phyloP scores from a whole-genome alignment of 2,113 vertebrate genomes.

The Craseonycteris thonglongyai region DNA sequence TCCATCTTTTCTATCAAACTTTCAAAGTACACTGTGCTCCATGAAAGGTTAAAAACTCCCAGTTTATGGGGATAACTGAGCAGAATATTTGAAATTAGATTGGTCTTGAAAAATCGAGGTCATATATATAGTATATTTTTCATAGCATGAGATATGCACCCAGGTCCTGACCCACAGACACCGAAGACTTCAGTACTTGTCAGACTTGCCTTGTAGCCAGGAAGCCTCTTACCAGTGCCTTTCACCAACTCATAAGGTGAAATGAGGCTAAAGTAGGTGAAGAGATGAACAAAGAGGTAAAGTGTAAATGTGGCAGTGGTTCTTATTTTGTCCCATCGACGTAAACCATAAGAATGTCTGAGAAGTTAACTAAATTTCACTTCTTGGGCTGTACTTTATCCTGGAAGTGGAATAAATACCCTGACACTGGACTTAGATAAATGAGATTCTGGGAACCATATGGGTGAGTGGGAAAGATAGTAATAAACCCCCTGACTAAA shows the following conservation, averaged over 20 bases:
- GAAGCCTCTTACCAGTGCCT: not conserved
- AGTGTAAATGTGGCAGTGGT: not conserved
- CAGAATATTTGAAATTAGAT: not conserved
- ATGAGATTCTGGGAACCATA: not conserved
- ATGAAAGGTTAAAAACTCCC: not conserved
- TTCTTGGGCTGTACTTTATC: not conserved
- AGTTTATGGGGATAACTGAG: not conserved
- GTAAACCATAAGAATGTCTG: not conserved
- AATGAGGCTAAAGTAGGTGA: not conserved
- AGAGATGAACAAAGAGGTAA: not conserved
- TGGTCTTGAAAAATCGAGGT: not conserved
- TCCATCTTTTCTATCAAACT: not conserved
- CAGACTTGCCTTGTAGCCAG: not conserved
- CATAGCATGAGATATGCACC: rapidly evolving
- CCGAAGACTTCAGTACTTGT: not conserved
- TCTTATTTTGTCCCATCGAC: not conserved
- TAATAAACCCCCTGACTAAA: not conserved
- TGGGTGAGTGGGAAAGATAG: not conserved
- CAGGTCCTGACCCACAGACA: not conserved
- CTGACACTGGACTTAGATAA: not conserved
- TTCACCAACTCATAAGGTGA: not conserved
- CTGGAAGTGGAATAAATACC: not conserved
- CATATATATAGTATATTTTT: not conserved
- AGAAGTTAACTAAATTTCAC: slow-evolving; percentile 10
- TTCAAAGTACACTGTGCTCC: not conserved